phyloP scores from a whole-genome alignment of 2,888 invertebrate species.

The Seira sanloemensis region DNA sequence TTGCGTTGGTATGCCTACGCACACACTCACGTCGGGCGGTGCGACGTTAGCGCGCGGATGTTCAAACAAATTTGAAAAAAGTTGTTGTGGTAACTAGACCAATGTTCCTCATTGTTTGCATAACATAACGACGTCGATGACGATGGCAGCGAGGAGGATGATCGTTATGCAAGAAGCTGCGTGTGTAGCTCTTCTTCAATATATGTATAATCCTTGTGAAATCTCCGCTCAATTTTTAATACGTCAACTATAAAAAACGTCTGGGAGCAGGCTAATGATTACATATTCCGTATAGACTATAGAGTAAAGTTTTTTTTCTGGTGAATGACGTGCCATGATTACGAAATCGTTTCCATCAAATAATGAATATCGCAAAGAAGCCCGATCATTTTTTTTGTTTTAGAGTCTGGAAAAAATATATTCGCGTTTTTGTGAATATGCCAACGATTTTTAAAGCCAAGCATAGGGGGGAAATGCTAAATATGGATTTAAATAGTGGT shows the following conservation, averaged over 20 bases:
- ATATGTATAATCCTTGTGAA: conserved; percentile 49
- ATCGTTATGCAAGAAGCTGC: conserved; percentile 34
- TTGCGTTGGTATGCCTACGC: no score
- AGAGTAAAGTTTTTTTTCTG: conserved; percentile 27
- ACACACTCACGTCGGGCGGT: no score
- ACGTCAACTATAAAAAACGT: conserved; percentile 28
- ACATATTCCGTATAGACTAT: conserved; percentile 23
- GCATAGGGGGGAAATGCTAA: neutral
- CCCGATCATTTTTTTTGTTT: conserved; percentile 1
- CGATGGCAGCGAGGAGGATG: no score
- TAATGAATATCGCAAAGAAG: neutral
- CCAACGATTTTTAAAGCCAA: neutral
- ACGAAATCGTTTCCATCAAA: conserved; percentile 24
- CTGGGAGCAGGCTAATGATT: conserved; percentile 54
- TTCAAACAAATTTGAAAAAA: conserved; percentile 39
- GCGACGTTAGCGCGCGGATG: conserved; percentile 21
- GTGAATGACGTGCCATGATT: conserved; percentile 47
- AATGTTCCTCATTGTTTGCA: conserved; percentile 45
- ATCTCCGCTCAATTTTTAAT: conserved; percentile 55
- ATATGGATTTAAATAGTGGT: conserved; percentile 34
- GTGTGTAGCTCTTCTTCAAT: conserved; percentile 41
- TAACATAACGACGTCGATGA: conserved; percentile 31
- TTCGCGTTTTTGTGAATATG: conserved; percentile 7
- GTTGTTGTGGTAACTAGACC: conserved; percentile 54
- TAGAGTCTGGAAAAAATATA: neutral